Conservation (phyloP, 2,797 vertebrate genomes). For the Galaxias olidus region DNA sequence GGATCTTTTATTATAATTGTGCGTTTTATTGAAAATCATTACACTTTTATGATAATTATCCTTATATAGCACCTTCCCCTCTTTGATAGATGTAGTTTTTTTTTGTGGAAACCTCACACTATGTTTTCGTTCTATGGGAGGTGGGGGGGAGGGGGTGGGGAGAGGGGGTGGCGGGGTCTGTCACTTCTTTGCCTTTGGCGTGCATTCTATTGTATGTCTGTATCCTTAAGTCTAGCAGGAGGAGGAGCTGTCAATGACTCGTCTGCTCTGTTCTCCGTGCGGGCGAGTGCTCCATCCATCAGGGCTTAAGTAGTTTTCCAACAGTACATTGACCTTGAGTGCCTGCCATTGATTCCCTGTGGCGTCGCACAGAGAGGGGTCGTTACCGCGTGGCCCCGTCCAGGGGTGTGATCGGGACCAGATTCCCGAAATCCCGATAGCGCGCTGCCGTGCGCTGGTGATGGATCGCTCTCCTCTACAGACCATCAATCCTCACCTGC, state of each 20-base stretch:
- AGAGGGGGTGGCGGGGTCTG: no score
- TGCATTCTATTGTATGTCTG: slow-evolving; percentile 48
- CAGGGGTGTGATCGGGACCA: slow-evolving; percentile 91
- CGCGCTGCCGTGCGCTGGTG: slow-evolving; percentile 81
- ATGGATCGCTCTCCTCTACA: slow-evolving; percentile 86
- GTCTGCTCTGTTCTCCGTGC: slow-evolving; percentile 82
- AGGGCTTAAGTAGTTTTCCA: slow-evolving; percentile 97
- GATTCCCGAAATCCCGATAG: slow-evolving; percentile 94
- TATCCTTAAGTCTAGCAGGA: slow-evolving; percentile 31
- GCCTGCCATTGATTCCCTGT: slow-evolving; percentile 96
- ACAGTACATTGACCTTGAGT: slow-evolving; percentile 99
- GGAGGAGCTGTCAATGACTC: slow-evolving; percentile 81
- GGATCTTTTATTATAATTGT: no score
- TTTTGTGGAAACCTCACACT: no score
- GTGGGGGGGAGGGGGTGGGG: no score
- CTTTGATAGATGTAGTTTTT: no score
- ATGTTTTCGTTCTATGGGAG: no score
- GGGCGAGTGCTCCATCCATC: slow-evolving; percentile 85
- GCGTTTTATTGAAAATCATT: no score
- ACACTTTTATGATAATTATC: no score
- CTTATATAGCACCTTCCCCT: no score
- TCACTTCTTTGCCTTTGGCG: slow-evolving; percentile 18
- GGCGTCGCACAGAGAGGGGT: slow-evolving; percentile 88
- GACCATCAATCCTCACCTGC: slow-evolving; percentile 90
- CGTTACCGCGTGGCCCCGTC: slow-evolving; percentile 87